A percentile compares a stretch with the other conserved stretches of the same genome.
phyloP scores from a whole-genome alignment of 2,888 invertebrate species.

The Limnephilus rhombicus region DNA sequence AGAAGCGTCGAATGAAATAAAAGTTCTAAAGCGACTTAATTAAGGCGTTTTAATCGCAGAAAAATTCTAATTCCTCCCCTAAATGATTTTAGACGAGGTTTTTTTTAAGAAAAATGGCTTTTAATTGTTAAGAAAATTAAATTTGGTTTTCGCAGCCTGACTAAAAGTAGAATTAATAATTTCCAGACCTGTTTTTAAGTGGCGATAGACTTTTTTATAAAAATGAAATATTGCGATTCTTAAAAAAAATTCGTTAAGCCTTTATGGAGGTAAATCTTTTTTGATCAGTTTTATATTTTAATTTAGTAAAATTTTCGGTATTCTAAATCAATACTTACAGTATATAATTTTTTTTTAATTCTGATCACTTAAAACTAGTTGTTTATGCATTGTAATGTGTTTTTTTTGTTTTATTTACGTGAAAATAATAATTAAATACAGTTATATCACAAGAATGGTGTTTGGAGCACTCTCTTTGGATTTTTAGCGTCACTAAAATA shows the following conservation, averaged over 20 bases:
- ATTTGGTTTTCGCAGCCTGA: background rate
- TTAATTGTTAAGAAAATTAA: constrained; percentile 29
- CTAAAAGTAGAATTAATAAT: constrained; percentile 5
- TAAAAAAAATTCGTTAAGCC: background rate
- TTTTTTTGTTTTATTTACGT: too few relatives aligned
- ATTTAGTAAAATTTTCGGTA: background rate
- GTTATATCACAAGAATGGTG: too few relatives aligned
- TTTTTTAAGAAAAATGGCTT: background rate
- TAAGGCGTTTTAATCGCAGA: background rate
- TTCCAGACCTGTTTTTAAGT: background rate
- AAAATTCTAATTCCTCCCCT: background rate
- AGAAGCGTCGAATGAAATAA: background rate
- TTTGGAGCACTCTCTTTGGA: too few relatives aligned
- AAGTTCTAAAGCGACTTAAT: background rate
- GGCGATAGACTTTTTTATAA: background rate
- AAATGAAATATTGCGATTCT: background rate
- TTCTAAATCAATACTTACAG: background rate
- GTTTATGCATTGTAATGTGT: too few relatives aligned
- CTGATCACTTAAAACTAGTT: too few relatives aligned
- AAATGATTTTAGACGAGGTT: background rate
- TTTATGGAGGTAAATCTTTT: background rate
- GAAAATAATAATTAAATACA: too few relatives aligned
- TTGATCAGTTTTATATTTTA: background rate
- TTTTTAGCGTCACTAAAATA: too few relatives aligned
- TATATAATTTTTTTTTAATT: too few relatives aligned